These are phyloP conservation scores for Carassius gibelio DNA, from an alignment of 2,113 vertebrate species.

Conservation along the genomic window DNA sequence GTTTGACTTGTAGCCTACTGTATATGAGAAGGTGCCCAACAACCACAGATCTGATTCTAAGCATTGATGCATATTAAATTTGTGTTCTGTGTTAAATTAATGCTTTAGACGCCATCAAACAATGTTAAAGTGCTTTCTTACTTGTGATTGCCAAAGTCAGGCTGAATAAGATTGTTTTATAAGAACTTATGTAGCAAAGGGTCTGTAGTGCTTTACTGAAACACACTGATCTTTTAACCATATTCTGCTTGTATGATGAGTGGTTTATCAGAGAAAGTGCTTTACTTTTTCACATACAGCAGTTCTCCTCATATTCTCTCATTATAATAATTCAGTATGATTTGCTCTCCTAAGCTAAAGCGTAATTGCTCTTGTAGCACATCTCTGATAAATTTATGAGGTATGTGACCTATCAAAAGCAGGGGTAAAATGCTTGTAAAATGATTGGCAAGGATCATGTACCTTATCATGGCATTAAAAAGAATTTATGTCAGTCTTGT, in stretches of 20 bases:
- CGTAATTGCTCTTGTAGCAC: slow-evolving; percentile 10
- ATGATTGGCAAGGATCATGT: slow-evolving; percentile 43
- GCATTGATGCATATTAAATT: not conserved
- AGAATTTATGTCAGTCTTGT: slow-evolving; percentile 50
- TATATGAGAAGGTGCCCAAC: not conserved
- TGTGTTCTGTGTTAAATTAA: no score
- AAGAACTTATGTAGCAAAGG: not conserved
- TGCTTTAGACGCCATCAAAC: not conserved
- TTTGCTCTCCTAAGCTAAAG: not conserved
- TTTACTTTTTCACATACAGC: not conserved
- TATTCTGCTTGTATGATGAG: not conserved
- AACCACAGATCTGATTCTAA: not conserved
- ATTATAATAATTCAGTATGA: not conserved
- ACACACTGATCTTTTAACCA: not conserved
- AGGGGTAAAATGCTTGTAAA: slow-evolving; percentile 48
- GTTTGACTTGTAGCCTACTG: not conserved
- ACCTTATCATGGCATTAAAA: slow-evolving; percentile 49
- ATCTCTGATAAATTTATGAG: slow-evolving; percentile 48
- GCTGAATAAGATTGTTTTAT: not conserved
- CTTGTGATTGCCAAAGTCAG: not conserved
- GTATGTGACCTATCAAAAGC: slow-evolving; percentile 61
- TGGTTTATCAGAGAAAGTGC: not conserved
- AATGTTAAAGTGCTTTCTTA: slow-evolving; percentile 17
- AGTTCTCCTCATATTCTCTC: not conserved
- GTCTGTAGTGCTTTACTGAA: not conserved